Base-by-base conservation (phyloP, 2,888 invertebrate species). In the Ferdinandea cuprea region DNA sequence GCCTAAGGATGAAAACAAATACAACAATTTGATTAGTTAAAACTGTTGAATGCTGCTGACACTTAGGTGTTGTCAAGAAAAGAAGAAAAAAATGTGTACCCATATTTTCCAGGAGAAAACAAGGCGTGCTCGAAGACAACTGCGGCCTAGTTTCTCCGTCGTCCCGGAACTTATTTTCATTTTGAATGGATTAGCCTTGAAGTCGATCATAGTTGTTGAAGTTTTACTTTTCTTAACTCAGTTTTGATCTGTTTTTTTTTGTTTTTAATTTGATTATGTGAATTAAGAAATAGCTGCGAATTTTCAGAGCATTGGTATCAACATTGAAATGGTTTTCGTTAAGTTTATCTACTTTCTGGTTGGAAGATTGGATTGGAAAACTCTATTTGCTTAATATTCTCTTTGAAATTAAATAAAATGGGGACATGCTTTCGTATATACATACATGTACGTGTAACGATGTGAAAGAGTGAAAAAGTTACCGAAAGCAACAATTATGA, bases 1-100 rank as follows among this genome's bases (percentile, higher is more conserved):
- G 94, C 95, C 95, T 95, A 25, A 25, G 25, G 25, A 25, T n/a
- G 92, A 2, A 73, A 52, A 30, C 30, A 50, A 25, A 63, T n/a
- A 54, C 19, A 40, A 17, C 9, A 25, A 63, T 15, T 11, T 0
- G 7, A 32, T 42, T n/a, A 40, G 3, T n/a, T n/a, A 19, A 48
- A 56, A 21, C 21, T 46, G 21, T 35, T 13, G 15, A 32, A 11
- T 2, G 25, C 6, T 9, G 7, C 4, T 17, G 54, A 19, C n/a
- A n/a, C 44, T 2, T n/a, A n/a, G n/a, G n/a, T n/a, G n/a, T n/a
- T n/a, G n/a, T 7, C 2, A 5, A n/a, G 1, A 1, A 30, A 30
- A 8, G 32, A 19, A 28, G 28, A n/a, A 35, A 17, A n/a, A 4
- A 28, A 32, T 66, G 35, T 72, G 13, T 90, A 91, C 90, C 90